These are phyloP conservation scores for Pantelozetes paolii DNA, from an alignment of 2,888 invertebrate genomes.

Conservation along the genomic window DNA sequence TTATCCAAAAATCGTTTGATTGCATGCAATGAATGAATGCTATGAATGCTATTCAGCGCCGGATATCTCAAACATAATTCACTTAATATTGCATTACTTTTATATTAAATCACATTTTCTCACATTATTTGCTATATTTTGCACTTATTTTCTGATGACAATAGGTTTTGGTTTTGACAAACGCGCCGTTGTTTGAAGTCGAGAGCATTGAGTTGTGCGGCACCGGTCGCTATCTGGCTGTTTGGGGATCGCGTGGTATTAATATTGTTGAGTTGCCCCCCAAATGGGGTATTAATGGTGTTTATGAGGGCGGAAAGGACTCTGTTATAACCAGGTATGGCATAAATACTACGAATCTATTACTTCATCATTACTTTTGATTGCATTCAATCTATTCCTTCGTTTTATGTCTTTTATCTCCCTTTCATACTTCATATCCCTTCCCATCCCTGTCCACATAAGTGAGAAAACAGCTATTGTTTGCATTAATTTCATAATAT, in stretches of 20 bases:
- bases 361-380: not conserved
- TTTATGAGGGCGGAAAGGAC: not conserved
- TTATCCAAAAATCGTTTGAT: not conserved
- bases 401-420: too few relatives aligned
- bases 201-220: conserved; percentile 64
- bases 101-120: conserved; percentile 18
- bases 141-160: not conserved
- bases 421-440: too few relatives aligned
- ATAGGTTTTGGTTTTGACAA: conserved; percentile 66
- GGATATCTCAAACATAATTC: conserved; percentile 19
- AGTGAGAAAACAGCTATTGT: too few relatives aligned
- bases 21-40: conserved; percentile 18
- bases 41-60: conserved; percentile 15
- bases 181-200: conserved; percentile 66
- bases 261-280: conserved; percentile 67
- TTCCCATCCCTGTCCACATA: too few relatives aligned
- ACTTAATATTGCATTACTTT: conserved; percentile 12
- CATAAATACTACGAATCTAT: not conserved
- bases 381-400: not conserved
- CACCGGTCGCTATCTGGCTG: conserved; percentile 64
- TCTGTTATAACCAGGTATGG: conserved; percentile 1
- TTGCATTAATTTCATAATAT: too few relatives aligned
- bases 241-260: conserved; percentile 67
- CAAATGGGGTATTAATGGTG: conserved; percentile 57
- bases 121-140: conserved; percentile 5